Base-by-base conservation (phyloP, 2,797 vertebrate species). In the Knipowitschia caucasica region DNA sequence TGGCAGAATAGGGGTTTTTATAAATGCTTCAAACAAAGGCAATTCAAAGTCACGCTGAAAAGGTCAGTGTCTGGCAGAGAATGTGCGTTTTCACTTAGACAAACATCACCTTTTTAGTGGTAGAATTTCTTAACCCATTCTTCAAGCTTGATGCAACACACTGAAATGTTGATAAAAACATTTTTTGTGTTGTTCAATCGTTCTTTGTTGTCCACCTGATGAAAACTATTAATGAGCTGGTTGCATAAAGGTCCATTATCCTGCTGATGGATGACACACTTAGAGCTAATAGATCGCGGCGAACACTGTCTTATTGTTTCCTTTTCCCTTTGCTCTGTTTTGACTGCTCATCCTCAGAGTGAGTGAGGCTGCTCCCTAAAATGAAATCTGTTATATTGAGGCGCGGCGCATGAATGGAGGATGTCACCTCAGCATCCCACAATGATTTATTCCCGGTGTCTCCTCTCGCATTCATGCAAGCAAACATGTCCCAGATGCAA, bases 371-470 rank as follows among this genome's bases (percentile, higher is more conserved):
- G 53, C 27, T 35, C 42, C 63, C 60, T 46, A 42, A 15, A 35
- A 35, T 50, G 24, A 50, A 47, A 53, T 53, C 4, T 35, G 69
- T 57, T 40, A 47, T 42, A 75, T 62, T 45, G 56, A 53, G 64
- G 30, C 62, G 49, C 75, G 58, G 70, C 43, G 68, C 25, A 36
- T 51, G 64, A 59, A 44, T 64, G 68, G 66, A 59, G 46, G 69
- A 58, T 61, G 82, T 80, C 81, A 59, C 14, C 56, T 17, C 46
- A 0, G 27, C 62, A 56, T 50, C 29, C 5, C 50, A 54, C 34
- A 40, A 34, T 78, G 77, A 84, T 84, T 83, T 76, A 80, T 85
- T 77, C 60, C 64, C 61, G 52, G 53, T 39, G 47, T 54, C 39
- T 12, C 35, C 54, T 25, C 47, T 34, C 67, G 24, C 44, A 25